Conservation (phyloP, 2,797 vertebrate genomes). For the Cuculus canorus region DNA sequence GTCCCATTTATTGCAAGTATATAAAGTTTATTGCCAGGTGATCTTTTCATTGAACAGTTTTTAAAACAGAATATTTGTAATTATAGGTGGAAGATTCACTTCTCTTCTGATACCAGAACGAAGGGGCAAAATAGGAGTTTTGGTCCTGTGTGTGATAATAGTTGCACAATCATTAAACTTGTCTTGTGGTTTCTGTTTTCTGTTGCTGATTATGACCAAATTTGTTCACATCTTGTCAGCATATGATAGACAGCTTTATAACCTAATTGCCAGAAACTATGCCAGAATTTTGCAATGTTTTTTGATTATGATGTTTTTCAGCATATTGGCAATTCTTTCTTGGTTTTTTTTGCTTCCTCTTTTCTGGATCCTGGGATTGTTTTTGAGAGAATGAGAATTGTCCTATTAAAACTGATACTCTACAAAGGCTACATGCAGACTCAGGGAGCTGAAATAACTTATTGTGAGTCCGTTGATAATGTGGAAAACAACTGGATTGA, state of each 20-base stretch:
- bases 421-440: not conserved
- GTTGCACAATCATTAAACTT: not conserved
- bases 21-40: not conserved
- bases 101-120: not conserved
- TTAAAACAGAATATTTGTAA: not conserved
- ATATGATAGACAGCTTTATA: not conserved
- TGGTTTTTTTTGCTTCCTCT: not conserved
- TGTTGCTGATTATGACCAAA: not conserved
- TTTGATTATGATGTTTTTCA: not conserved
- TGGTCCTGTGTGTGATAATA: not conserved
- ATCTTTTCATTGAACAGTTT: not conserved
- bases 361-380: not conserved
- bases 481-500: not conserved
- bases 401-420: not conserved
- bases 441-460: not conserved
- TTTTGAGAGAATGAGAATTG: not conserved
- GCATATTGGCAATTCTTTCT: not conserved
- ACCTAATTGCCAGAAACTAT: not conserved
- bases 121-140: not conserved
- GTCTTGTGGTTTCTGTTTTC: not conserved
- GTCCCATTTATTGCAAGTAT: not conserved
- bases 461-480: not conserved
- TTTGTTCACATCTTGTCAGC: not conserved
- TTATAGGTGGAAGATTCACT: not conserved
- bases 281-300: not conserved